A percentile compares a stretch with the other conserved stretches of the same genome.
These are phyloP conservation scores for Montipora capitata DNA, from an alignment of 92 coral and sea anemone species.

Conservation along the genomic window DNA sequence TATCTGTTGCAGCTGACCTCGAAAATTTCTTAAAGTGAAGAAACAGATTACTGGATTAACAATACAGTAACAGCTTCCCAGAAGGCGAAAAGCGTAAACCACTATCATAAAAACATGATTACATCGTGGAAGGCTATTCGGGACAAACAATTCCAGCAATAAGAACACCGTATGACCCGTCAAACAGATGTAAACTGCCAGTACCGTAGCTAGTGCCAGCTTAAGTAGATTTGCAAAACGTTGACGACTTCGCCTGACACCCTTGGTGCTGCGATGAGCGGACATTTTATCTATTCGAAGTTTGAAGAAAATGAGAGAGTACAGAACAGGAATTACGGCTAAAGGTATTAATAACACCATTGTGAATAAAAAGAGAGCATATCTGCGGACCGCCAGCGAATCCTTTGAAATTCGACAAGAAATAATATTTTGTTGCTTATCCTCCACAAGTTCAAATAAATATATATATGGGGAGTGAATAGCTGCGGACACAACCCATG, in stretches of 20 bases:
- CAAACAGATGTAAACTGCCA: conserved; percentile 14
- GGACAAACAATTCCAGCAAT: neutral
- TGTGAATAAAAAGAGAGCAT: neutral
- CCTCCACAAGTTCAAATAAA: neutral
- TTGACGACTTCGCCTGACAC: neutral
- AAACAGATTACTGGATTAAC: conserved; percentile 22
- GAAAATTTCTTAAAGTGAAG: conserved; percentile 23
- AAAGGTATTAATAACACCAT: conserved; percentile 20
- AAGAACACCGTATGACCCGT: neutral
- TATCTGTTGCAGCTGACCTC: conserved; percentile 2
- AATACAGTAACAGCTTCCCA: conserved; percentile 22
- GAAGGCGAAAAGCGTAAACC: neutral
- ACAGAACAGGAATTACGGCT: neutral
- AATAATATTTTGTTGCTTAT: neutral
- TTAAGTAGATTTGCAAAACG: conserved; percentile 8
- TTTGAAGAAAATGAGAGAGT: neutral
- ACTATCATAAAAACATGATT: neutral
- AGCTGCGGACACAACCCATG: conserved; percentile 24
- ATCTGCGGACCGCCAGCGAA: neutral
- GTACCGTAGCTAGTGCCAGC: conserved; percentile 20
- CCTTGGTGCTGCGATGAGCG: neutral
- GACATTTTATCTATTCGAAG: conserved; percentile 32
- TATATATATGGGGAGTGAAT: conserved; percentile 34
- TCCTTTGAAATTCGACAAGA: neutral
- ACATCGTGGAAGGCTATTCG: conserved; percentile 1